A percentile compares a stretch with the other conserved stretches of the same genome.
Evolutionary conservation across 1,140 invertebrate species (phyloP).

Genomic region (Panulirus ornatus): DNA sequence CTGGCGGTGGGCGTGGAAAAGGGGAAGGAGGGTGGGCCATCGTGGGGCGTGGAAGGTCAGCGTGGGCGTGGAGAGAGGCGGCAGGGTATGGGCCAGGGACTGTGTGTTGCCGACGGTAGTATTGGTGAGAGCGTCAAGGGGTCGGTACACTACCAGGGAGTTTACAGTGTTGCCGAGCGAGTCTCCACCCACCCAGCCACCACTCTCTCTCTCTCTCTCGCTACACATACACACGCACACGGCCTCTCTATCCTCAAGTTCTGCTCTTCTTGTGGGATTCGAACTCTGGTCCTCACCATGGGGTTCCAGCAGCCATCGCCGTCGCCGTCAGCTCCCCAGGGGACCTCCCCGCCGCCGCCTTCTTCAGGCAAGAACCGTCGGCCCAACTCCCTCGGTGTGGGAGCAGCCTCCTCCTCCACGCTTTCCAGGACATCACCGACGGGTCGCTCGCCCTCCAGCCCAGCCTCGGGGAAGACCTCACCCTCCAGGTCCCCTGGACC

Average conservation of each 20-base stretch:
- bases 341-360: conserved; percentile 1
- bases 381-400: conserved; percentile 27
- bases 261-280: neutral
- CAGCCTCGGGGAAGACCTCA: conserved; percentile 15
- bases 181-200: neutral
- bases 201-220: neutral
- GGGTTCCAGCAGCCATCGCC: neutral
- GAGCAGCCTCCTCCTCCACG: neutral
- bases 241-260: neutral
- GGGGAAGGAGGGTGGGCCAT: neutral
- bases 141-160: neutral
- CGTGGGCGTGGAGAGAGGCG: neutral
- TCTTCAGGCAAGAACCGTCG: conserved; percentile 24
- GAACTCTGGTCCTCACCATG: neutral
- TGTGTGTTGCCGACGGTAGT: neutral
- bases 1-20: neutral
- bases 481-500: conserved; percentile 16
- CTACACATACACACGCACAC: neutral
- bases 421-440: neutral
- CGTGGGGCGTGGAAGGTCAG: neutral
- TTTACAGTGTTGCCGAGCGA: neutral
- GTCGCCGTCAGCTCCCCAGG: neutral
- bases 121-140: neutral
- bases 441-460: neutral
- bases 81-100: neutral